Base-by-base conservation (phyloP, 2,113 vertebrate species). In the Marmota monax region DNA sequence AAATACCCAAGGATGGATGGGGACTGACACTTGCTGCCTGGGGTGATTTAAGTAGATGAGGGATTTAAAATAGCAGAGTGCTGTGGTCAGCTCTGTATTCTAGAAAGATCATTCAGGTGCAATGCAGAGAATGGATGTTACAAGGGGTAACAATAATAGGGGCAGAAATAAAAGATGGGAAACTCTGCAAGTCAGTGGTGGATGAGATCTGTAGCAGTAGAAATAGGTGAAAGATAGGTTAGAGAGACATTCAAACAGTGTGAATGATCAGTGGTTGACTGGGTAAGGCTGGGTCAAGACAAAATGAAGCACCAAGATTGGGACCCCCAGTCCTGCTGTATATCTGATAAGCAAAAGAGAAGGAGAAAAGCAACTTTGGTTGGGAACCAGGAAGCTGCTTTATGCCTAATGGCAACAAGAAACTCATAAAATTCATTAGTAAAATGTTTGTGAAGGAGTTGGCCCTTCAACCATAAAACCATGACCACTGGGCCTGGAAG, bases 1-100 rank as follows among this genome's bases (percentile, higher is more conserved):
- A 1, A 10, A 18, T 22, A 34, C 6, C 51, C 7, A 0, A n/a
- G 16, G 73, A 13, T 25, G 70, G 2, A 25, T 20, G 13, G 69
- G 39, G 48, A 22, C 37, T 18, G 72, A 56, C 16, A 20, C 37
- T 51, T 17, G 42, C 25, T 2, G 17, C 25, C 37, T 48, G 56
- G 48, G 65, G 14, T 48, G 8, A 25, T 72, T 27, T 73, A 69
- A 77, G 42, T 42, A 4, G 51, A 48, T 17, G 34, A 80, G 29
- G 65, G 34, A 73, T 90, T 87, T 72, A 25, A 69, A 45, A 72
- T 12, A 63, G 51, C 13, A 56, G 11, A 73, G 48, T 51, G n/a
- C 25, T 32, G n/a, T 2, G 14, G 34, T 69, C 53, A 69, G 22
- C 27, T 70, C 37, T 86, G n/a, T n/a, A 22, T n/a, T 85, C 65